Percentiles rank a stretch among this genome's conserved stretches.
Conservation (phyloP, 2,888 invertebrate species). For the Sphaerophoria taeniata region DNA sequence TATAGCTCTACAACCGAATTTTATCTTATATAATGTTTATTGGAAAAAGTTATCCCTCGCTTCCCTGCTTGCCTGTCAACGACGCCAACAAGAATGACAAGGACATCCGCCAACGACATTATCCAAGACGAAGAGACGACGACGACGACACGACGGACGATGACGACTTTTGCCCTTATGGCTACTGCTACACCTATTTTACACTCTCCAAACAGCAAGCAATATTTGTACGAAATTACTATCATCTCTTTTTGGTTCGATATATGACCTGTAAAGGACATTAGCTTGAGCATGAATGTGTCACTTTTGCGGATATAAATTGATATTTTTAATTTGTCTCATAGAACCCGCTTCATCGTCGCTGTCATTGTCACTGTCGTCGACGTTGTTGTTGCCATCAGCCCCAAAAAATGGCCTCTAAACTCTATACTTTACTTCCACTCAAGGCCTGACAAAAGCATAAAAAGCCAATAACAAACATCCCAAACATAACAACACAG, state of each 20-base stretch:
- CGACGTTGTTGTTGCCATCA: conserved; percentile 21
- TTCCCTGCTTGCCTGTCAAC: conserved; percentile 23
- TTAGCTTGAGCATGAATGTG: conserved; percentile 25
- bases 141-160: conserved; percentile 22
- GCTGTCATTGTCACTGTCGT: neutral
- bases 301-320: conserved; percentile 37
- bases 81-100: conserved; percentile 30
- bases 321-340: conserved; percentile 66
- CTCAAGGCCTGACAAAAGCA: no score
- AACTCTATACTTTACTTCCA: no score
- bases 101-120: conserved; percentile 7
- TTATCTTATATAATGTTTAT: conserved; percentile 64
- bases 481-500: no score
- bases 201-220: conserved; percentile 44
- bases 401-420: conserved; percentile 24
- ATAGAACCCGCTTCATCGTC: conserved; percentile 62
- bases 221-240: conserved; percentile 42
- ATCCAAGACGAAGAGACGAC: neutral
- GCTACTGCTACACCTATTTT: conserved; percentile 37
- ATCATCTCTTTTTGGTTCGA: neutral
- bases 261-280: neutral
- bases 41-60: conserved; percentile 53
- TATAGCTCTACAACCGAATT: conserved; percentile 46
- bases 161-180: conserved; percentile 28
- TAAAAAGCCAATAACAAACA: no score